Base-by-base conservation (phyloP, 2,888 invertebrate species). In the Eilema griseolum region DNA sequence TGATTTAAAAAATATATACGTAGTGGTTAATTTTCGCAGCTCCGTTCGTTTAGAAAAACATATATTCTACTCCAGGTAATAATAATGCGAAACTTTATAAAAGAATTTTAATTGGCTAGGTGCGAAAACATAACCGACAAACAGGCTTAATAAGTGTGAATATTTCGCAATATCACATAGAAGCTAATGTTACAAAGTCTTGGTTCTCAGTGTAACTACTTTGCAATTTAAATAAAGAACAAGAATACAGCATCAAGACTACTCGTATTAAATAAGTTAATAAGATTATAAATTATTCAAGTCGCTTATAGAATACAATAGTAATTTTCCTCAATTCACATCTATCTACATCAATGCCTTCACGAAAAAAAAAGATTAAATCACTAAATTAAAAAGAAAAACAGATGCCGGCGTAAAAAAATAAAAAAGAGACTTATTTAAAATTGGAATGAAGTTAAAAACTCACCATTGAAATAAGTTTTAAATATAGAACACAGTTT, bases 211-310 rank as follows among this genome's bases (percentile, higher is more conserved):
- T 28, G 31, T 71, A 14, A 24, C 70, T 76, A 67, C 59, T 82
- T 79, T 69, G 73, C 69, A 71, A 82, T 77, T 73, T 66, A 68
- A 80, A 77, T 73, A 41, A 24, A 62, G 10, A 24, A 8, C 20
- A 41, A 62, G 37, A 62, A 62, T 41, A 20, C 24, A 10, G 8
- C 24, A 62, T 62, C 20, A 20, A 37, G 28, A 31, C n/a, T 41
- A 41, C n/a, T 23, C 14, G 7, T 28, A 28, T 37, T 37, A 37
- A 37, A 11, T 12, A 41, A 41, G 41, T 41, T 41, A 2, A 24
- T 62, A 62, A 62, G 37, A 62, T 62, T 41, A 41, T 41, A 5
- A 62, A 62, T 41, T 41, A 62, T 11, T 20, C 26, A 62, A 24
- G 41, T 41, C 14, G 16, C 24, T 41, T 24, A 62, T n/a, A 41